These are phyloP conservation scores for Crenichthys baileyi DNA, from an alignment of 2,797 vertebrate genomes.

Conservation along the genomic window DNA sequence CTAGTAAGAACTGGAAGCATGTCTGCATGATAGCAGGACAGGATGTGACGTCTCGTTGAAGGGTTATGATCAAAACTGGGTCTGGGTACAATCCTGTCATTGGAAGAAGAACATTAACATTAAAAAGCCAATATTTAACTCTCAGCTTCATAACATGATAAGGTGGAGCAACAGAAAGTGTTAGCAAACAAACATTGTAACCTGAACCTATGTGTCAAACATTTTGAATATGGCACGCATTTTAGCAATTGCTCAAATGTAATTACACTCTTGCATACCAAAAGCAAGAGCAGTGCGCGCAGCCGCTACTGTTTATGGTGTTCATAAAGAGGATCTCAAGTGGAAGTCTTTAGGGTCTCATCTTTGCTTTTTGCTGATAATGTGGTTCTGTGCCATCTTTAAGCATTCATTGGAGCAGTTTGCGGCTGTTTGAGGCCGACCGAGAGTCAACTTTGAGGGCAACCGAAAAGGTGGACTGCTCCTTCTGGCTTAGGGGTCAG, in stretches of 20 bases:
- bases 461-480: too few species aligned
- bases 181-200: not conserved
- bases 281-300: not conserved
- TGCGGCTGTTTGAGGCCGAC: not conserved
- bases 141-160: not conserved
- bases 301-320: not conserved
- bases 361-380: not conserved
- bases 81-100: conserved; percentile 58
- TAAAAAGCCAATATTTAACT: conserved; percentile 11
- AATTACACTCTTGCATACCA: not conserved
- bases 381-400: not conserved
- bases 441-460: too few species aligned
- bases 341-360: not conserved
- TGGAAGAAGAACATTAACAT: conserved; percentile 32
- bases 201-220: not conserved
- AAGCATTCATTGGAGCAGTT: not conserved
- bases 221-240: not conserved
- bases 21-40: conserved; percentile 46
- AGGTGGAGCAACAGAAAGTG: not conserved
- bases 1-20: conserved; percentile 24
- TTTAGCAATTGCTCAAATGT: not conserved
- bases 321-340: not conserved
- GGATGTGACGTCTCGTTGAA: conserved; percentile 51
- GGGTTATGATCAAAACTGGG: conserved; percentile 44
- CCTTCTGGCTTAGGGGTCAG: too few species aligned